phyloP scores from a whole-genome alignment of 2,113 vertebrate species.

The Brachyhypopomus occidentalis region DNA sequence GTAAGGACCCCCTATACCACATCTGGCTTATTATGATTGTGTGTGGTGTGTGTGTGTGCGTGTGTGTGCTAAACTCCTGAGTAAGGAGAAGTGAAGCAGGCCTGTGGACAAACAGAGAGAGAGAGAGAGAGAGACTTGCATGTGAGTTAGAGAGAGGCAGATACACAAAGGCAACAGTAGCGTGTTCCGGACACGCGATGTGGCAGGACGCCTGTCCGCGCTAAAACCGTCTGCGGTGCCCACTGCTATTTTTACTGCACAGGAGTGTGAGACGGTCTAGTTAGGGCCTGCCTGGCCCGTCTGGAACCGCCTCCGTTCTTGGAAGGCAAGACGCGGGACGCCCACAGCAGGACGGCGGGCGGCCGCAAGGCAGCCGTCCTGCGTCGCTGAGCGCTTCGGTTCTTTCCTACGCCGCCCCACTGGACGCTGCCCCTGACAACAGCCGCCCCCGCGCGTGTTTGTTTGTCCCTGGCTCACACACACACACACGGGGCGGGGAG shows the following conservation, averaged over 20 bases:
- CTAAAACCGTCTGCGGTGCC: conserved; percentile 18
- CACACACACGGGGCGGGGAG: conserved; percentile 39
- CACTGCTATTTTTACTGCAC: conserved; percentile 40
- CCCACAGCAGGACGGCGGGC: no score
- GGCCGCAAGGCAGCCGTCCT: conserved; percentile 42
- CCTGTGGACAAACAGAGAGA: neutral
- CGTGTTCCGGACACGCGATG: neutral
- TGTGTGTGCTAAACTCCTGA: no score
- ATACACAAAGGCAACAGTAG: neutral
- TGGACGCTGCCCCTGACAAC: conserved; percentile 39
- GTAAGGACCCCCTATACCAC: no score
- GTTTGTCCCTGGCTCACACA: no score
- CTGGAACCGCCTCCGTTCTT: conserved; percentile 63
- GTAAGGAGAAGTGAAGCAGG: neutral
- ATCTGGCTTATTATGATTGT: neutral
- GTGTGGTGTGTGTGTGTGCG: neutral
- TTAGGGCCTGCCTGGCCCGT: conserved; percentile 15
- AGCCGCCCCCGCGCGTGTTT: conserved; percentile 20
- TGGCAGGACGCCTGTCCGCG: conserved; percentile 8
- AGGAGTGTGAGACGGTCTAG: conserved; percentile 27
- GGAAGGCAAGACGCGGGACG: conserved; percentile 74
- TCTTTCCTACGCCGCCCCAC: conserved; percentile 54
- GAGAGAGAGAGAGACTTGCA: neutral
- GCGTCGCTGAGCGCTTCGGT: conserved; percentile 70
- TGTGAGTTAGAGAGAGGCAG: neutral